A percentile compares a stretch with the other conserved stretches of the same genome.
These are phyloP conservation scores for Tetramorium parvispinum DNA, from an alignment of 1,140 invertebrate genomes.

Conservation along the genomic window DNA sequence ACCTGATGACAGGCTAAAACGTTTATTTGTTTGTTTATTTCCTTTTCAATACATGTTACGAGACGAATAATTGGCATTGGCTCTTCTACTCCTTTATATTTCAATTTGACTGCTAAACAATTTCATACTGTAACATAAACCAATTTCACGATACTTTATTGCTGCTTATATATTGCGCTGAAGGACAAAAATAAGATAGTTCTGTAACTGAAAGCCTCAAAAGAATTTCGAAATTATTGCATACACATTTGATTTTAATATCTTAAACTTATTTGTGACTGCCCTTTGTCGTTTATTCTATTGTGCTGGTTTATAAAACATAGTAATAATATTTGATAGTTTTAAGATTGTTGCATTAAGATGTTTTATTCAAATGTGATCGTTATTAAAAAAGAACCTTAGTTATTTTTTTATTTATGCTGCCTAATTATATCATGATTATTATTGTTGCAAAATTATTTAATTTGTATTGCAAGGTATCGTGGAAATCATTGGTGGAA, in stretches of 20 bases:
- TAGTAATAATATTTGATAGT: background rate
- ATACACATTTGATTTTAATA: background rate
- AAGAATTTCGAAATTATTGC: slow-evolving; percentile 5
- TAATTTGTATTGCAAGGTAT: background rate
- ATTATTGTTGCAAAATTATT: slow-evolving; percentile 3
- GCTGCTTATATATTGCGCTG: background rate
- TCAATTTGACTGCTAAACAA: background rate
- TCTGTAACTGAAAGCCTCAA: background rate
- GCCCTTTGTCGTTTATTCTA: slow-evolving; percentile 10
- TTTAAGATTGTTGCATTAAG: slow-evolving; percentile 41
- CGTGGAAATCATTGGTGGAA: background rate
- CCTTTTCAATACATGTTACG: too few species aligned
- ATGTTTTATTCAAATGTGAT: background rate
- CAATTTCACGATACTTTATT: background rate
- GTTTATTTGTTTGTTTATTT: too few species aligned
- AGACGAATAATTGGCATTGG: too few species aligned
- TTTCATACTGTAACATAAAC: background rate
- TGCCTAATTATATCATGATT: slow-evolving; percentile 22
- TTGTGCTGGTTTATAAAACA: background rate
- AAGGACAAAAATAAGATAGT: background rate
- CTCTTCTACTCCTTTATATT: too few species aligned
- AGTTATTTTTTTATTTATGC: background rate
- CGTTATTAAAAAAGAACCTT: background rate
- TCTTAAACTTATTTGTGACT: slow-evolving; percentile 4
- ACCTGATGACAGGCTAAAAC: too few species aligned